Percentiles rank a stretch among this genome's conserved stretches.
These are phyloP conservation scores for Rhinichthys osculus DNA, from an alignment of 2,797 vertebrate species.

Conservation along the genomic window DNA sequence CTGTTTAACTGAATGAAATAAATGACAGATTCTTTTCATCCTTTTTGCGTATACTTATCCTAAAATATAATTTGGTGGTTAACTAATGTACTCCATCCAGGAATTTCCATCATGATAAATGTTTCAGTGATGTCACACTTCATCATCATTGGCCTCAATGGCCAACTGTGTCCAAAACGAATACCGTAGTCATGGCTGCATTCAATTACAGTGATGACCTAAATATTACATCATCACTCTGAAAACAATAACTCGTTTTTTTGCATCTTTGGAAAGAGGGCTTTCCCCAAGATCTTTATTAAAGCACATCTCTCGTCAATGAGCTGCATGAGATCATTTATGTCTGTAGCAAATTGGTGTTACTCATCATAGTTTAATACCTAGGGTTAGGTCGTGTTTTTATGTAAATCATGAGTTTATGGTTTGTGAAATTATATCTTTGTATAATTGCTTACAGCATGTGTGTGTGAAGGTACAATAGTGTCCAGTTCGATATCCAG, in stretches of 20 bases:
- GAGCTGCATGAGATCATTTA: not conserved
- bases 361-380: not conserved
- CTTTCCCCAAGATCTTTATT: not conserved
- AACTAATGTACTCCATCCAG: not conserved
- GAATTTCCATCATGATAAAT: not conserved
- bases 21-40: not conserved
- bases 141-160: not conserved
- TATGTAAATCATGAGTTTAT: conserved; percentile 15
- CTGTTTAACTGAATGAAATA: not conserved
- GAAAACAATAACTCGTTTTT: not conserved
- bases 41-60: not conserved
- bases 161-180: not conserved
- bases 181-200: not conserved
- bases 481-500: not conserved
- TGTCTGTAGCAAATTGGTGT: not conserved
- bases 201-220: not conserved
- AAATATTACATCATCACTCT: not conserved
- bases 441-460: not conserved
- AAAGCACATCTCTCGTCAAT: not conserved
- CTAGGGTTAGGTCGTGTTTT: not conserved
- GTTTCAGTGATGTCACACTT: not conserved
- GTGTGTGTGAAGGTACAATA: conserved; percentile 1
- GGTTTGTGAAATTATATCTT: not conserved
- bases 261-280: too few species aligned
- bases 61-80: not conserved